Conservation (phyloP, 2,797 vertebrate species). For the Manis pentadactyla region DNA sequence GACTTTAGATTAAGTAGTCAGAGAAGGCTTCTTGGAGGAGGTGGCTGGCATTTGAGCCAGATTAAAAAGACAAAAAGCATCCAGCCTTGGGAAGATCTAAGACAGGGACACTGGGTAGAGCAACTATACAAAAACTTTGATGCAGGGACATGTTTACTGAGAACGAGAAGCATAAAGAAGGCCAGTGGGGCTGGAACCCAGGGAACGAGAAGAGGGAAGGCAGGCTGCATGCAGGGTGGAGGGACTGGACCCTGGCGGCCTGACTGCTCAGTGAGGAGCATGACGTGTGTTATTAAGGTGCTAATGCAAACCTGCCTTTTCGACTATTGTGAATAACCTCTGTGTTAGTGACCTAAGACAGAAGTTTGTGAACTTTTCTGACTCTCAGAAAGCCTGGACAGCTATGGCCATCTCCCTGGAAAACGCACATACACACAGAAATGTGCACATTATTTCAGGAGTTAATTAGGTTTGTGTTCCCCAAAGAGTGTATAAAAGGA, state of each 20-base stretch:
- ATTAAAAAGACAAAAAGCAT: not conserved
- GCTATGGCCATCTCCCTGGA: not conserved
- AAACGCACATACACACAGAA: not conserved
- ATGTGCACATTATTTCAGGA: not conserved
- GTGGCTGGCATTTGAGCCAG: not conserved
- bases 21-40: not conserved
- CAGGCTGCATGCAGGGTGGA: not conserved
- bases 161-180: not conserved
- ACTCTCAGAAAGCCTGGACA: not conserved
- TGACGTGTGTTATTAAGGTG: not conserved
- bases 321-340: not conserved
- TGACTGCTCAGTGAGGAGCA: not conserved
- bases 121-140: not conserved
- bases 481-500: not conserved
- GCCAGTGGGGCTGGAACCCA: not conserved
- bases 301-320: not conserved
- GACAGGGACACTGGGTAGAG: not conserved
- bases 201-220: not conserved
- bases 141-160: not conserved
- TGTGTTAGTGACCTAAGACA: not conserved
- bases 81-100: not conserved
- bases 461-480: not conserved
- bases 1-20: not conserved
- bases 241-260: not conserved
- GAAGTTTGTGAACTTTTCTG: not conserved